Conservation (phyloP, 2,113 vertebrate species). For the Apodemus speciosus region DNA sequence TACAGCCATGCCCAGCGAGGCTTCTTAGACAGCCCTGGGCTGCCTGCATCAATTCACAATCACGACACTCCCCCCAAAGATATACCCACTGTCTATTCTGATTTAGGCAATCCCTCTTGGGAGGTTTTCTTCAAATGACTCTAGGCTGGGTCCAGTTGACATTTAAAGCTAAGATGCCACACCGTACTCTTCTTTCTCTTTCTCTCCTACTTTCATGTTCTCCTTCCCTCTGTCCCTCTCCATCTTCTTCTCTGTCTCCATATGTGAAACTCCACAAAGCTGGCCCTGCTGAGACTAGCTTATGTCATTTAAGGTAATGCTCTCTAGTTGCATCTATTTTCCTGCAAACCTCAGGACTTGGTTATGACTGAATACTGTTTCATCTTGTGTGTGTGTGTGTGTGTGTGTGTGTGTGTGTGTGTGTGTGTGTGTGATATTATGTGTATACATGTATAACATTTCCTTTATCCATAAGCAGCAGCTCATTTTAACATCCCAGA, state of each 20-base stretch:
- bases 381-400: neutral
- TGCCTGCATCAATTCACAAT: neutral
- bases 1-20: neutral
- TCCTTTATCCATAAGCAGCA: neutral
- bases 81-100: neutral
- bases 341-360: neutral
- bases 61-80: neutral
- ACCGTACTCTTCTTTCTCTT: too few relatives aligned
- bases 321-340: neutral
- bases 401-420: neutral
- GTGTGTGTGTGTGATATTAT: too few relatives aligned
- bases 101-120: neutral
- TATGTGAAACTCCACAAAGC: neutral
- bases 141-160: neutral
- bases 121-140: neutral
- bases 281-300: neutral
- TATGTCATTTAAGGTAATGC: neutral
- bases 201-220: neutral
- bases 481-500: neutral
- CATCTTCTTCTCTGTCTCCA: neutral
- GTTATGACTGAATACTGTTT: neutral
- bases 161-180: neutral
- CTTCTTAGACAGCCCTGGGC: neutral
- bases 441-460: neutral
- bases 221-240: neutral